Evolutionary conservation across 2,113 vertebrate species (phyloP), one percentile per base, ranked within the genome.

Genomic region (Xenopus laevis): DNA sequence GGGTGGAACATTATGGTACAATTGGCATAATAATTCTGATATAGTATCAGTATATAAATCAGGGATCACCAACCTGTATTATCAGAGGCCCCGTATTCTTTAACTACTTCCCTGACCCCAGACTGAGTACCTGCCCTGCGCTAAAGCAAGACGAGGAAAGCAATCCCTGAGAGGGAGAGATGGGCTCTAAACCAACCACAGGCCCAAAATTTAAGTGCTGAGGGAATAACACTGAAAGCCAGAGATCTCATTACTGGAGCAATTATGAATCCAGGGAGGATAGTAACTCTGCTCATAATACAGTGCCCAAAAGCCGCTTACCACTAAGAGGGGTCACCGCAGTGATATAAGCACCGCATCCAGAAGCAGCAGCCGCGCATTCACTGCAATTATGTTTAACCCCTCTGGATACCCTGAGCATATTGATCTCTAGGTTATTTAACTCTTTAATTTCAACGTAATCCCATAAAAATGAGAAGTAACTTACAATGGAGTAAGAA

Each of bases 221-320:
- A 13, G 53, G 52, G 52, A 66, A 65, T 72, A 72, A 23, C 18
- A 65, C 13, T 52, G 33, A 23, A 11, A 33, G 63, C n/a, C 63
- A 33, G 15, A 40, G 63, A 65, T 66, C 71, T 66, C 63, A 73
- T 73, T 59, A 66, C 62, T 17, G 11, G 53, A 65, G 30, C 63
- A 73, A 73, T 73, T 65, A 73, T 73, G 20, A 73, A 58, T 73
- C 63, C 71, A 45, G 65, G n/a, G 52, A 40, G 71, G 33, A 73
- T 23, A 50, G 50, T 45, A 57, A 16, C 50, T n/a, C 27, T 44
- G 33, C 6, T 65, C 15, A 45, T 72, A 23, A 57, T 21, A 57
- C 47, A 57, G 61, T 7, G 13, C n/a, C 20, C 50, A 57, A 58
- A 45, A 62, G 27, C 47, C 60, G 47, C 23, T 40, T 17, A 18